A percentile compares a stretch with the other conserved stretches of the same genome.
Conservation (phyloP, 92 coral and sea anemone genomes). For the Parazoanthus atlanticus region DNA sequence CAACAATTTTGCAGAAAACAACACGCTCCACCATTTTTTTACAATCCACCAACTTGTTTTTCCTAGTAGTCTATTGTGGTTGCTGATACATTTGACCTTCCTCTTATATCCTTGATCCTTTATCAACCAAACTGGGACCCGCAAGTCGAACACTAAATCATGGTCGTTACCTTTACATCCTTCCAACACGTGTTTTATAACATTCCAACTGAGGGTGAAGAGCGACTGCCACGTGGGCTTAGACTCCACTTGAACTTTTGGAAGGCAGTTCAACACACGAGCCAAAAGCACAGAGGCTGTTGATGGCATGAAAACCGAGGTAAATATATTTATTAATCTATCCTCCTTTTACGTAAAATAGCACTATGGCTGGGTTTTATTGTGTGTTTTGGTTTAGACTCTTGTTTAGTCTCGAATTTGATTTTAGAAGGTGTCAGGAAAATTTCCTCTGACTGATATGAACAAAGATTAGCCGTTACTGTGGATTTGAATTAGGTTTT, state of each 20-base stretch:
- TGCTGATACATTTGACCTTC: not conserved
- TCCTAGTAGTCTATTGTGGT: not conserved
- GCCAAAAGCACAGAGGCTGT: not conserved
- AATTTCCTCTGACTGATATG: not conserved
- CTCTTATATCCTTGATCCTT: not conserved
- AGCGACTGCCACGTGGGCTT: not conserved
- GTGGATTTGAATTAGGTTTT: not conserved
- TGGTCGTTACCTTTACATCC: not conserved
- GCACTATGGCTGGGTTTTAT: not conserved
- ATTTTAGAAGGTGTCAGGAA: not conserved
- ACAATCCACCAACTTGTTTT: not conserved
- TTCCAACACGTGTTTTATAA: not conserved
- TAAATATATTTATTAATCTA: not conserved
- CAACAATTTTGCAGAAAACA: not conserved
- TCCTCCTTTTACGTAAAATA: not conserved
- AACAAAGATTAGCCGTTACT: not conserved
- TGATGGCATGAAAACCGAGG: not conserved
- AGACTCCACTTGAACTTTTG: not conserved
- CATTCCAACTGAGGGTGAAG: slow-evolving; percentile 7
- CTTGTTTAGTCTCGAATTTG: not conserved
- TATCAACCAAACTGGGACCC: not conserved
- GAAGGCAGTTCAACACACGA: slow-evolving; percentile 1
- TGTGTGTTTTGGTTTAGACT: not conserved
- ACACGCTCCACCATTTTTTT: not conserved
- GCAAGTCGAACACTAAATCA: not conserved